Conservation (phyloP, 1,140 invertebrate species). For the Drosophila nasuta region DNA sequence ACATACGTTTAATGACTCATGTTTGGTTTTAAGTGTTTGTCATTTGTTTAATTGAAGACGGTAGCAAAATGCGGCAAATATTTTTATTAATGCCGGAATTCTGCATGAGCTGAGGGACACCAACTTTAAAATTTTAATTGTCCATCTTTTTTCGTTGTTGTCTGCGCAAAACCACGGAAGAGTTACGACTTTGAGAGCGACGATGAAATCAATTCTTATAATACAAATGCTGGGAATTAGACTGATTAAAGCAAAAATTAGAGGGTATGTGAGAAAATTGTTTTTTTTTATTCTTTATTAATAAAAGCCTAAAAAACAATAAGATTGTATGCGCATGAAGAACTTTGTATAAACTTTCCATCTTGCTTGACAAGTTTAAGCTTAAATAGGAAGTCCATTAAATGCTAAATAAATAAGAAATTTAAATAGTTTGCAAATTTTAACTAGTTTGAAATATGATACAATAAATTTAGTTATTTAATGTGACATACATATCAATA, state of each 20-base stretch:
- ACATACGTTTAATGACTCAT: constrained; percentile 19
- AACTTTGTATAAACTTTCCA: background rate
- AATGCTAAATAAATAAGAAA: background rate
- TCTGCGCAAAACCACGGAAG: constrained; percentile 9
- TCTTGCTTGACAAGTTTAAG: background rate
- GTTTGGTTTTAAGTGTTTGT: constrained; percentile 3
- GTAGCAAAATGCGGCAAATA: constrained; percentile 12
- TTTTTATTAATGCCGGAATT: constrained; percentile 10
- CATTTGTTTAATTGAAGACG: constrained; percentile 12
- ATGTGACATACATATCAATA: constrained; percentile 5
- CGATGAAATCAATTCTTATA: constrained; percentile 6
- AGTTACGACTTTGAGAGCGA: background rate
- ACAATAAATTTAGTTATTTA: constrained; percentile 11
- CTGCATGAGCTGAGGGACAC: background rate
- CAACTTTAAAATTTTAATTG: constrained; percentile 13
- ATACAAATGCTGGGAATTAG: background rate
- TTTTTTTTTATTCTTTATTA: background rate
- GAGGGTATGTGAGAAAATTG: background rate
- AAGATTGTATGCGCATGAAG: background rate
- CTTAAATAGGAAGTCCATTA: background rate
- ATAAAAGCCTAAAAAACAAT: background rate
- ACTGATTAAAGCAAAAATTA: background rate
- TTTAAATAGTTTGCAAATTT: background rate
- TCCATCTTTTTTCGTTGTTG: background rate
- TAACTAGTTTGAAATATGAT: background rate